Base-by-base conservation (phyloP, 2,113 vertebrate genomes). In the Phycodurus eques region DNA sequence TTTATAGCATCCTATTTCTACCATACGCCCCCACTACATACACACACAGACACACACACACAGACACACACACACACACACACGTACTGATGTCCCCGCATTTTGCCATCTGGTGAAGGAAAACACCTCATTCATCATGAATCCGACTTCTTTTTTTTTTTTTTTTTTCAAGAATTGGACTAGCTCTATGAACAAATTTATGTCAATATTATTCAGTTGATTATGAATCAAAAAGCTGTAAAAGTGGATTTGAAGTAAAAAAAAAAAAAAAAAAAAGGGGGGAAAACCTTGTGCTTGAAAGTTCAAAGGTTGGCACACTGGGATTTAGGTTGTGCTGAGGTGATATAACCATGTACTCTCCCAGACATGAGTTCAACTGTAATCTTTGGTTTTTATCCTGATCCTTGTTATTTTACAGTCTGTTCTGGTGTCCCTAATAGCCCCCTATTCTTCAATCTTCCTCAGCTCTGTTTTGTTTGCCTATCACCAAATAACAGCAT, bases 341-440 rank as follows among this genome's bases (percentile, higher is more conserved):
- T 65, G 59, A 81, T 54, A 59, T 33, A 59, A 72, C 72, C 9
- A 27, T 17, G 11, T 64, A 63, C 31, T 68, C 54, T 68, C 39
- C 35, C 62, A 79, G 72, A 81, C 76, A 17, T 72, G 69, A 70
- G 64, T 78, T 74, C 73, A 80, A 65, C 65, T 63, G 59, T 51
- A 80, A 71, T 70, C 82, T 67, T 43, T 72, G 66, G 33, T 60
- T 71, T 27, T 42, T 67, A 76, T 79, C 62, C 73, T 22, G 19
- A 56, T 80, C 77, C 82, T 84, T 85, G 76, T 83, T 80, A 75
- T 83, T 70, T 74, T 59, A 8, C 57, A 22, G 70, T 68, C 62
- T 72, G 67, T 35, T 53, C 31, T 47, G 9, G 17, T 63, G 7
- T 6, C 27, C n/a, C 22, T n/a, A 43, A 47, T 47, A 57, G 53